Conservation (phyloP, 2,888 invertebrate species). For the Campoplex capitator region DNA sequence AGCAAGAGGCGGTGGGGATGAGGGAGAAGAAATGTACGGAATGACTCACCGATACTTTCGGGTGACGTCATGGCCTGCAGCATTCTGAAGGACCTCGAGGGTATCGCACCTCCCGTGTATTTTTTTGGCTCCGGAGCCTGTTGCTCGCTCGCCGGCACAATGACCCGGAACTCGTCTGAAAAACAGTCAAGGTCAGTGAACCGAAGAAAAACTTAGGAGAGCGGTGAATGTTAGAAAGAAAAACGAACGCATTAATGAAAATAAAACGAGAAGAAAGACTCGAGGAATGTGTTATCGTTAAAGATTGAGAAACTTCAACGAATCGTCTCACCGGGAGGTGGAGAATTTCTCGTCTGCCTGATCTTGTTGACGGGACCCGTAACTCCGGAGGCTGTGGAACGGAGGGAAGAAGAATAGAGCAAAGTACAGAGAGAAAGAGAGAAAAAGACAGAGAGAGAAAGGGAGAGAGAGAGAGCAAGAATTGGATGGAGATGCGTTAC, state of each 20-base stretch:
- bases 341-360: slow-evolving; percentile 81
- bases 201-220: not conserved
- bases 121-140: slow-evolving; percentile 89
- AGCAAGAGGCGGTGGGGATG: not conserved
- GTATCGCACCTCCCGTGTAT: slow-evolving; percentile 92
- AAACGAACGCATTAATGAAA: not conserved
- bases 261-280: not conserved
- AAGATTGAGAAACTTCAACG: not conserved
- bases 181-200: slow-evolving; percentile 21
- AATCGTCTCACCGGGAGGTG: slow-evolving; percentile 76
- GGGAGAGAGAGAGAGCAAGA: not conserved
- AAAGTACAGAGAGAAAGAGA: not conserved
- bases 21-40: not conserved
- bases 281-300: slow-evolving; percentile 37
- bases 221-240: not conserved
- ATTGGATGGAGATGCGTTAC: not conserved
- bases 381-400: not conserved
- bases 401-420: not conserved
- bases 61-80: slow-evolving; percentile 92
- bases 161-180: slow-evolving; percentile 78
- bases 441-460: not conserved
- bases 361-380: slow-evolving; percentile 78
- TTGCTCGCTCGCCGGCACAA: slow-evolving; percentile 89
- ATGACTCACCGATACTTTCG: slow-evolving; percentile 88
- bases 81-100: slow-evolving; percentile 92